phyloP scores from a whole-genome alignment of 2,797 vertebrate species.

The Spinibarbus caldwelli region DNA sequence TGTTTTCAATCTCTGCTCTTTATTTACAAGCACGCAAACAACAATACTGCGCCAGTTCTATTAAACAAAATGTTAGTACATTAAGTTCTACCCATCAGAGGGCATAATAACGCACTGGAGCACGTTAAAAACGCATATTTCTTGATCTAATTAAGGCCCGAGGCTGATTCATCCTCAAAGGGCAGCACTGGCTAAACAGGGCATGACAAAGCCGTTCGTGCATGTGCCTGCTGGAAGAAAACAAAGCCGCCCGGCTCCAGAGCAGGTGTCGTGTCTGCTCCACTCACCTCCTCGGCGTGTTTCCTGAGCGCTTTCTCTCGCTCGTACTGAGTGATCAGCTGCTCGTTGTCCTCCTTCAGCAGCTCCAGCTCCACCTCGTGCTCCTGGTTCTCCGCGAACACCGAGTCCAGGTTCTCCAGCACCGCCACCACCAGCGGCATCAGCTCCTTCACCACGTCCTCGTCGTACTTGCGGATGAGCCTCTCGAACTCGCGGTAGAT shows the following conservation, averaged over 20 bases:
- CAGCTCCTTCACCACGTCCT: slow-evolving; percentile 94
- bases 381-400: slow-evolving; percentile 93
- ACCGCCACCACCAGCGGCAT: slow-evolving; percentile 95
- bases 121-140: neutral
- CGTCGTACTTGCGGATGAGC: slow-evolving; percentile 91
- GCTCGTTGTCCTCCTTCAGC: slow-evolving; percentile 96
- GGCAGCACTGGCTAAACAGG: neutral
- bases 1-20: neutral
- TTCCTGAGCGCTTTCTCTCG: slow-evolving; percentile 93
- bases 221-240: slow-evolving; percentile 31
- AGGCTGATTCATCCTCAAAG: neutral
- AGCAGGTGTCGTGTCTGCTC: too few species aligned
- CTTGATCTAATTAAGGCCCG: neutral
- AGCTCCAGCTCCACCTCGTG: slow-evolving; percentile 95
- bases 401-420: slow-evolving; percentile 93
- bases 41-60: neutral
- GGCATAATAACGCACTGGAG: neutral
- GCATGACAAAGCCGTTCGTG: slow-evolving; percentile 19
- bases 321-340: slow-evolving; percentile 96
- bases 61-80: neutral
- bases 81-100: neutral
- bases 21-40: neutral
- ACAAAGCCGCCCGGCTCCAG: slow-evolving; percentile 31
- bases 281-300: slow-evolving; percentile 90
- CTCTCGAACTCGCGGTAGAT: slow-evolving; percentile 96